These are phyloP conservation scores for Hipparchia sbordonii DNA, from an alignment of 2,888 invertebrate genomes.

Conservation along the genomic window DNA sequence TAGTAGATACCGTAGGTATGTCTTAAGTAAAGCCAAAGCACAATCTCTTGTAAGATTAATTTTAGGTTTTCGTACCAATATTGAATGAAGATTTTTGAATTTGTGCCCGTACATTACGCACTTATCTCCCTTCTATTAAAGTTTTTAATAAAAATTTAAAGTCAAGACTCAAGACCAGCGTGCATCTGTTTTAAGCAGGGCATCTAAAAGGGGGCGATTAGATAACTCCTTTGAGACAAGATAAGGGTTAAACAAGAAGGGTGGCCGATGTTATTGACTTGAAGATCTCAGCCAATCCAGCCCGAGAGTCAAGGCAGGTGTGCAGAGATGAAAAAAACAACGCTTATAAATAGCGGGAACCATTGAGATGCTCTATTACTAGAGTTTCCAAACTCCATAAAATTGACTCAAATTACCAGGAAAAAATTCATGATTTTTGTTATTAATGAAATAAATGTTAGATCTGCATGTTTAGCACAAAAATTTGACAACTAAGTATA, in stretches of 20 bases:
- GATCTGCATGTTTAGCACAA: no score
- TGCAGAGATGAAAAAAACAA: slow-evolving; percentile 55
- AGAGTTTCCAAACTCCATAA: neutral
- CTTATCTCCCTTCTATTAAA: neutral
- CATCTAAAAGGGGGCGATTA: slow-evolving; percentile 37
- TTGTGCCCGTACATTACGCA: neutral
- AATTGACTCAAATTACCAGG: neutral
- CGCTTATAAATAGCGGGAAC: slow-evolving; percentile 74
- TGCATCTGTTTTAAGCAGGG: slow-evolving; percentile 34
- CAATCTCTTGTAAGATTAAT: no score
- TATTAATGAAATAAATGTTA: no score
- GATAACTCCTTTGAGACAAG: slow-evolving; percentile 47
- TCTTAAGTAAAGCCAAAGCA: no score
- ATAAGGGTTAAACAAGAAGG: slow-evolving; percentile 70
- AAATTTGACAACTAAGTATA: no score
- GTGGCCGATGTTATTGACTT: slow-evolving; percentile 77
- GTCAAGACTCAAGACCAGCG: slow-evolving; percentile 7
- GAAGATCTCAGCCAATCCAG: slow-evolving; percentile 62
- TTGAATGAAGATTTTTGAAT: no score
- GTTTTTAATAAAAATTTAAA: slow-evolving; percentile 1
- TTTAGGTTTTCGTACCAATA: no score
- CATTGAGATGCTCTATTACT: neutral
- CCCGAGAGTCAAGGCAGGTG: slow-evolving; percentile 62
- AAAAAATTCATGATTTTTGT: no score
- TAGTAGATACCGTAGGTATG: no score